Conservation (phyloP, 2,797 vertebrate genomes). For the Sylvia borin region DNA sequence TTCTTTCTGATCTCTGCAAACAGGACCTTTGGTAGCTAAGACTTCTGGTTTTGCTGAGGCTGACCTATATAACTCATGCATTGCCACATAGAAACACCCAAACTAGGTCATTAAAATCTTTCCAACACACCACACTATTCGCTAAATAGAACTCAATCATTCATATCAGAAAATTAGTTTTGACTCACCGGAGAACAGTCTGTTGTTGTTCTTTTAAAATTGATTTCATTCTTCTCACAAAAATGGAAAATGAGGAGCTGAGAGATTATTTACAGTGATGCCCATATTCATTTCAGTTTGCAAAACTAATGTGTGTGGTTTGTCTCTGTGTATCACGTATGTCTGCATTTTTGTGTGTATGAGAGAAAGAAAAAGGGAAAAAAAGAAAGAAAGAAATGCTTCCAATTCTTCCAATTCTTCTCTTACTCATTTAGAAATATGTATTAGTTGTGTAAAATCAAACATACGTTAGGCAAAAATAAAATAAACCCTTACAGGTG, state of each 20-base stretch:
- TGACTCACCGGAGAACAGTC: neutral
- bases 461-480: neutral
- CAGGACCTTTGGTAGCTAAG: neutral
- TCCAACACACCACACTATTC: neutral
- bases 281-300: neutral
- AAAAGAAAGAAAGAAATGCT: neutral
- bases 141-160: neutral
- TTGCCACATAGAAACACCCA: neutral
- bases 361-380: neutral
- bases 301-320: neutral
- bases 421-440: neutral
- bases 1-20: neutral
- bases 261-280: neutral
- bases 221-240: conserved; percentile 20
- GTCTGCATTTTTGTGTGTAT: neutral
- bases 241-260: neutral
- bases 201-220: conserved; percentile 17
- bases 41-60: neutral
- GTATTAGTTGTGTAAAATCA: neutral
- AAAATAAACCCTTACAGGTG: conserved; percentile 26
- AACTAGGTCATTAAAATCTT: conserved; percentile 21
- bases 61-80: conserved; percentile 4
- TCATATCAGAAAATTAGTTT: conserved; percentile 54
- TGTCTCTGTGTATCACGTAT: neutral
- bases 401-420: neutral